Evolutionary conservation across 2,888 invertebrate species (phyloP).

Genomic region (Eilema griseolum): DNA sequence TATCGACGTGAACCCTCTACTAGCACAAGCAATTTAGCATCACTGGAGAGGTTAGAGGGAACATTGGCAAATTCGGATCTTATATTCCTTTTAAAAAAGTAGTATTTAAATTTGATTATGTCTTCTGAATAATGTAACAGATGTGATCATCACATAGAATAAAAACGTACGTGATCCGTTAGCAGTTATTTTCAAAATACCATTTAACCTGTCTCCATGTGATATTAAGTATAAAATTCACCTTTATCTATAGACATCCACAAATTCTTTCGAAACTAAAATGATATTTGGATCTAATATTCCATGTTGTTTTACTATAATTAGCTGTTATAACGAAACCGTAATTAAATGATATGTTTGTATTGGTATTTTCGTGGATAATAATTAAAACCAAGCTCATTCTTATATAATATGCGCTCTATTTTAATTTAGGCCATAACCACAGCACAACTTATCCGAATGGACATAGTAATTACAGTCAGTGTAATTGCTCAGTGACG

Average conservation of each 20-base stretch:
- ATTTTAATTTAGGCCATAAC: conserved; percentile 46
- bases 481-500: conserved; percentile 6
- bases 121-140: not conserved
- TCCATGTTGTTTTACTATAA: conserved; percentile 1
- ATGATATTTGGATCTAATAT: not conserved
- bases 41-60: too few species aligned
- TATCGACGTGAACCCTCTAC: too few species aligned
- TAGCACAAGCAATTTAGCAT: too few species aligned
- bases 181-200: not conserved
- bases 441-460: conserved; percentile 37
- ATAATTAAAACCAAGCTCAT: conserved; percentile 44
- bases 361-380: conserved; percentile 37
- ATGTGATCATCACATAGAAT: not conserved
- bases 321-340: not conserved
- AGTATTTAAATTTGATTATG: not conserved
- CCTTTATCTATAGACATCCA: not conserved
- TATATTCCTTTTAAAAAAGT: too few species aligned
- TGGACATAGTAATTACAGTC: conserved; percentile 24
- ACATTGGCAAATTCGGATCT: too few species aligned
- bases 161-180: not conserved
- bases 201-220: not conserved
- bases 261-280: not conserved
- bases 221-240: not conserved
- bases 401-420: conserved; percentile 32
- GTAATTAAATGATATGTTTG: conserved; percentile 2